These are phyloP conservation scores for Choloepus didactylus DNA, from an alignment of 2,797 vertebrate species.

Conservation along the genomic window DNA sequence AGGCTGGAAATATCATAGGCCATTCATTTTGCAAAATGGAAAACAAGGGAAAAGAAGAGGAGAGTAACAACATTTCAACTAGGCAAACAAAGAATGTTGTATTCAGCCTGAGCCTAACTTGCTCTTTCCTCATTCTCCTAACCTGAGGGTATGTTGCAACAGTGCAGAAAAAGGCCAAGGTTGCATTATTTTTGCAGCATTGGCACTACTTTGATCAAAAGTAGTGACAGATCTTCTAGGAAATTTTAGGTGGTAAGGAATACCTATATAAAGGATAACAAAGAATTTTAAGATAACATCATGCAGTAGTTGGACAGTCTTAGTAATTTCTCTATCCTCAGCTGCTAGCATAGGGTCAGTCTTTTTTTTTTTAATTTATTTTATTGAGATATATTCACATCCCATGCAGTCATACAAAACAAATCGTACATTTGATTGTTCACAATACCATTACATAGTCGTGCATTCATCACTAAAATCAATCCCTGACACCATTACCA, in stretches of 20 bases:
- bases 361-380: no score
- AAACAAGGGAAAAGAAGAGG: neutral
- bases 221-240: neutral
- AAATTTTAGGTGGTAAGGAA: neutral
- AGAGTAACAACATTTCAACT: no score
- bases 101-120: neutral
- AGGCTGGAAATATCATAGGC: conserved; percentile 20
- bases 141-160: neutral
- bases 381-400: no score
- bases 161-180: neutral
- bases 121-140: neutral
- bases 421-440: no score
- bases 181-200: neutral
- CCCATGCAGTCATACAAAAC: no score
- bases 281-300: neutral
- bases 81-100: neutral
- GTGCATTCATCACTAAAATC: no score
- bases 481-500: no score
- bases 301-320: neutral
- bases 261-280: neutral
- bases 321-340: neutral
- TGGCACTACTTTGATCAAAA: neutral
- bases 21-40: neutral
- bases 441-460: no score
- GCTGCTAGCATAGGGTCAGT: neutral